Evolutionary conservation across 2,888 invertebrate genomes (phyloP).

Genomic region (Eupithecia centaureata): DNA sequence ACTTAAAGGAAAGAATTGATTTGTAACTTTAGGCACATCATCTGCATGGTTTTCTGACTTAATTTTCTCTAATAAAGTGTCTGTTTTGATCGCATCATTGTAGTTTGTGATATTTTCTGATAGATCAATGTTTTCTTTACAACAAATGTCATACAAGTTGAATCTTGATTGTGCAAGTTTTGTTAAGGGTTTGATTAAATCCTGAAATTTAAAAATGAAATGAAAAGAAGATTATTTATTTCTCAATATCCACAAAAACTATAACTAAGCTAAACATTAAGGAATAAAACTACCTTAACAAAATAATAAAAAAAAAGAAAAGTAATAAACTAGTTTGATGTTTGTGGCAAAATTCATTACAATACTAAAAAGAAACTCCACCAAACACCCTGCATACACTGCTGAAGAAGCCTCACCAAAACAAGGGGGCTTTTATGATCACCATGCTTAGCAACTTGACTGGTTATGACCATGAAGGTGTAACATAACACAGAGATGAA

Average conservation of each 20-base stretch:
- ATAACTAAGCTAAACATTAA: no score
- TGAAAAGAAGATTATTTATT: no score
- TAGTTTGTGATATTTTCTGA: slow-evolving; percentile 1
- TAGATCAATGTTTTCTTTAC: slow-evolving; percentile 9
- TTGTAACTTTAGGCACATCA: not conserved
- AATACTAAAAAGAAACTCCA: no score
- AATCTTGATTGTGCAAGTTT: slow-evolving; percentile 7
- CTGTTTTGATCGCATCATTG: slow-evolving; percentile 4
- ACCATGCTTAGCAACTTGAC: no score
- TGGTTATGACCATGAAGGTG: no score
- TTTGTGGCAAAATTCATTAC: not conserved
- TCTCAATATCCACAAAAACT: no score
- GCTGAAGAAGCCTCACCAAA: no score
- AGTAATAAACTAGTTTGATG: not conserved
- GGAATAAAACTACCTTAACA: no score
- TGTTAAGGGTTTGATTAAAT: not conserved
- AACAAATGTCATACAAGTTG: slow-evolving; percentile 22
- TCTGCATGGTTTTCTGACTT: slow-evolving; percentile 16
- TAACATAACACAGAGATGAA: no score
- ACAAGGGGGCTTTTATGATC: no score
- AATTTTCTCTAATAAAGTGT: not conserved
- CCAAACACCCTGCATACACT: no score
- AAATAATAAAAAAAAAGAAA: no score
- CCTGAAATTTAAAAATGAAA: slow-evolving; percentile 13
- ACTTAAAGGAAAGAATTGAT: not conserved